These are phyloP conservation scores for Mus minutoides DNA, from an alignment of 2,797 vertebrate genomes.

Conservation along the genomic window DNA sequence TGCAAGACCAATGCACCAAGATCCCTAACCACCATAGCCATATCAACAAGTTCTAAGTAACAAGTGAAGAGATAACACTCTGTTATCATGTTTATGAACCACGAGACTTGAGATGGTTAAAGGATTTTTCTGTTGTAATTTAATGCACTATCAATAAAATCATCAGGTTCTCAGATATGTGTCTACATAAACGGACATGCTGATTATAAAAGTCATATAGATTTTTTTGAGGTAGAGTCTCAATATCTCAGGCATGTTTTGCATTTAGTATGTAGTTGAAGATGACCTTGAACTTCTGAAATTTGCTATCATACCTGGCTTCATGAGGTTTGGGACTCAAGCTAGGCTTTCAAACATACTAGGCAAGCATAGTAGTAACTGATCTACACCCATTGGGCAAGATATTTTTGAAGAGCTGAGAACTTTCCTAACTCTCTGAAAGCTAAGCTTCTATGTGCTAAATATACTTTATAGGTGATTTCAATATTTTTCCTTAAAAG, in stretches of 20 bases:
- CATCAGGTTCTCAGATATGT: neutral
- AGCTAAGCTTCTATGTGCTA: neutral
- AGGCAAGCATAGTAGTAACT: neutral
- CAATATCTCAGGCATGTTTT: neutral
- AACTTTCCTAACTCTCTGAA: neutral
- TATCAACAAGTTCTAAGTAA: constrained; percentile 6
- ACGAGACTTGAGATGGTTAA: neutral
- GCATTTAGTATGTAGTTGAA: neutral
- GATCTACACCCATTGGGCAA: neutral
- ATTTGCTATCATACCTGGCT: neutral
- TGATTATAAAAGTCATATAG: neutral
- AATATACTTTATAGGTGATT: neutral
- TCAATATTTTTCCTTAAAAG: neutral
- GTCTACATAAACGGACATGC: neutral
- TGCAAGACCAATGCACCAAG: neutral
- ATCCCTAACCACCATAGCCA: neutral
- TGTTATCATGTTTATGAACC: neutral
- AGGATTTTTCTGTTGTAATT: neutral
- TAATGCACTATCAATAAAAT: neutral
- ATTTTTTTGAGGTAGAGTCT: neutral
- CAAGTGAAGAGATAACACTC: neutral
- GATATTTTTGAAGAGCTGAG: neutral
- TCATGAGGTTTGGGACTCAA: neutral
- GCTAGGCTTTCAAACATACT: neutral
- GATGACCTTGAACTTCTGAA: neutral